Evolutionary conservation across 2,113 vertebrate species (phyloP), one percentile per base, ranked within the genome.

Genomic region (Ammospiza nelsoni): DNA sequence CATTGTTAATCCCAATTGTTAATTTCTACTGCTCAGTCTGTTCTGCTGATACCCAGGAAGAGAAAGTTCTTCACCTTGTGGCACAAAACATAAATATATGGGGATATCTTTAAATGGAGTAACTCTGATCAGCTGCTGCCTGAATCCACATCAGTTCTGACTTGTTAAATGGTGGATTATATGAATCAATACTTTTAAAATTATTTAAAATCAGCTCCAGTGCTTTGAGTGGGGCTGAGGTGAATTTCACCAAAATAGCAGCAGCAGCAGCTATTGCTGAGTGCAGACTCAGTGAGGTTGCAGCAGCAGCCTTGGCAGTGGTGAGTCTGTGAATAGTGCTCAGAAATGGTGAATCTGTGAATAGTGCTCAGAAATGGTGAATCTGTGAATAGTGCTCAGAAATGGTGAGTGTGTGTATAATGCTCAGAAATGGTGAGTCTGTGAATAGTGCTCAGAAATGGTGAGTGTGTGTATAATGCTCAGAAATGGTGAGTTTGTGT

Each of bases 201-300:
- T 23, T 4, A 27, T 46, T 59, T 23, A 4, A 20, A 28, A 66
- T 0, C 37, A 54, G 13, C 1, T 15, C 20, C 37, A 35, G 15
- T 35, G 54, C 37, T 57, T 9, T 21, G 46, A 31, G 6, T 9
- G 35, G 43, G 20, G 21, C 44, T 2, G 1, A 41, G 67, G 51
- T 44, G 73, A 59, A 27, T 68, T 66, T 17, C 10, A 8, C 25
- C 52, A 2, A 2, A 79, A 35, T 0, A 37, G 37, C 49, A 27
- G 4, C 57, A 27, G 4, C 57, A 37, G 44, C 48, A 39, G 1
- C 51, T 17, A 1, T 15, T 23, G n/a, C 49, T 75, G 12, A 1
- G 31, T 4, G 6, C 24, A 51, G 57, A 0, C 16, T 39, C 3
- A 0, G 0, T 6, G 49, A 5, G 15, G 17, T 3, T 54, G 39